These are phyloP conservation scores for Antedon bifida DNA, from an alignment of 35 echinoderm and acorn worm species.

Conservation along the genomic window DNA sequence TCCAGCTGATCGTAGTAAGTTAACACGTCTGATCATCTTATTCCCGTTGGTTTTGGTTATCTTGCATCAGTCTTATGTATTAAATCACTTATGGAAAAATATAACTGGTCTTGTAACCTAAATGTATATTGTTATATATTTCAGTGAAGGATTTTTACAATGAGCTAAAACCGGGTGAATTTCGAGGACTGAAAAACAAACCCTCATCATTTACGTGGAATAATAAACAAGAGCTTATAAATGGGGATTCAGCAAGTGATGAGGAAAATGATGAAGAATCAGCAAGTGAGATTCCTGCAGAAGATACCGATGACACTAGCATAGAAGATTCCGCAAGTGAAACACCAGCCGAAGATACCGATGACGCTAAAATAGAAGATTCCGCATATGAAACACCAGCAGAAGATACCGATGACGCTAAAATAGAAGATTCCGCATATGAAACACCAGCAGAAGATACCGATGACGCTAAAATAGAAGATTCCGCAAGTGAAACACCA, in stretches of 20 bases:
- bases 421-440: not conserved
- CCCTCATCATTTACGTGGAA: not conserved
- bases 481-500: not conserved
- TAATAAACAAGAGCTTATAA: not conserved
- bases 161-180: not conserved
- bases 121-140: not conserved
- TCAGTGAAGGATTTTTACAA: not conserved
- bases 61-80: too few relatives aligned
- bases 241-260: too few relatives aligned
- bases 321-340: not conserved
- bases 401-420: not conserved
- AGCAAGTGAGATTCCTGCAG: too few relatives aligned
- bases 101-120: too few relatives aligned
- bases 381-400: too few relatives aligned
- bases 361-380: too few relatives aligned
- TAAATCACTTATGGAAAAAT: too few relatives aligned
- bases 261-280: too few relatives aligned
- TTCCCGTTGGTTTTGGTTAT: too few relatives aligned
- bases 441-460: not conserved
- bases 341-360: not conserved
- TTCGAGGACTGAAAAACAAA: not conserved
- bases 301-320: too few relatives aligned
- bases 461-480: not conserved
- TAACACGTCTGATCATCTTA: too few relatives aligned
- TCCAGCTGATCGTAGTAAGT: not conserved